Evolutionary conservation across 2,888 invertebrate species (phyloP), one percentile per base, ranked within the genome.

Genomic region (Psococerastis gibbosa): DNA sequence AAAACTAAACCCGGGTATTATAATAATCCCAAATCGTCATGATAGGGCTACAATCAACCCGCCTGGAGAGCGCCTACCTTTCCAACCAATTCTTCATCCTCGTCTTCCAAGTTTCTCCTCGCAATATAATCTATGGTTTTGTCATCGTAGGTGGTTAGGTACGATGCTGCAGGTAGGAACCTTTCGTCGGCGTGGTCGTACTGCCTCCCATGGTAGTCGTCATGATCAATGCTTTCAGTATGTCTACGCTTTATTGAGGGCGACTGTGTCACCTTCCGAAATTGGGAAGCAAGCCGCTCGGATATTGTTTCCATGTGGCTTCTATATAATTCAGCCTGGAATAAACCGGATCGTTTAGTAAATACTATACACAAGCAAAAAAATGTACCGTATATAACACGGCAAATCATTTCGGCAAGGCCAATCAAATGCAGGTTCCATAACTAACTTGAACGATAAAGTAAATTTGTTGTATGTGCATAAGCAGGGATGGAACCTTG

Each of bases 81-180:
- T 15, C 38, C 38, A 17, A 20, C 20, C 15, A 38, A 20, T 15
- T 38, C 38, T 6, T 38, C 38, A 17, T 33, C 33, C 22, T 38
- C 38, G 22, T 38, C 38, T 22, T 38, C 38, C 17, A 38, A 20
- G 20, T 22, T 38, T 18, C 22, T 15, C 6, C 22, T 15, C 20
- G 16, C 20, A 23, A 33, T 38, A 22, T 33, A 43, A 22, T 35
- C 35, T 13, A 32, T 33, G 15, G 33, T 41, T 23, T 41, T 43
- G 43, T 43, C 17, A 17, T 43, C 32, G 43, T 43, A 33, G 3
- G 17, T 42, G 15, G 32, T 32, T 32, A 33, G 33, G 34, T 43
- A 32, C 27, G 9, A 11, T 9, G 15, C 31, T 16, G 11, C 33
- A 6, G 43, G 43, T 17, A 16, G 43, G 34, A 43, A 34, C 20